A percentile compares a stretch with the other conserved stretches of the same genome.
These are phyloP conservation scores for Toxotes chatareus DNA, from an alignment of 2,113 vertebrate species.

Conservation along the genomic window DNA sequence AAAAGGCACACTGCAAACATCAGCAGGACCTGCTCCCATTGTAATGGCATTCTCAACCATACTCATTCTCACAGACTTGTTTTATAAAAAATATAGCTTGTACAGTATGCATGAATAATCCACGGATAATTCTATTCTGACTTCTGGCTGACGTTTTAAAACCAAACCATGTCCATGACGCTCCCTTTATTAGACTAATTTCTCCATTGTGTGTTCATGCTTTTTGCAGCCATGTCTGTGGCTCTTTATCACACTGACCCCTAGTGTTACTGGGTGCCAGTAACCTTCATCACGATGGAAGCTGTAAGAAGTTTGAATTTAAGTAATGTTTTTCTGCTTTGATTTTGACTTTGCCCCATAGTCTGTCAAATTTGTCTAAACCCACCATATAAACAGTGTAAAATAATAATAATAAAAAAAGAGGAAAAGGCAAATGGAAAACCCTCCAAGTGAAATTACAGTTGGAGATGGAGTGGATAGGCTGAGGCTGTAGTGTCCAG, in stretches of 20 bases:
- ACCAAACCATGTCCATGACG: neutral
- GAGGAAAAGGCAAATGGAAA: neutral
- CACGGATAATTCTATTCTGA: too few species aligned
- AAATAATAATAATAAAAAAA: neutral
- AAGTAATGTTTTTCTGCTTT: neutral
- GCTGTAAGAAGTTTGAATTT: slow-evolving; percentile 6
- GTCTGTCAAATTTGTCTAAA: neutral
- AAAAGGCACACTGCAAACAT: neutral
- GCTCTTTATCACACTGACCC: slow-evolving; percentile 19
- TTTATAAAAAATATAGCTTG: neutral
- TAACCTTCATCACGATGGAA: slow-evolving; percentile 20
- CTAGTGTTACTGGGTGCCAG: slow-evolving; percentile 16
- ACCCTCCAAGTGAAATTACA: neutral
- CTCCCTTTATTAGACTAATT: neutral
- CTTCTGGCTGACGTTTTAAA: neutral
- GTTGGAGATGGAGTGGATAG: neutral
- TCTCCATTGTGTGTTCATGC: slow-evolving; percentile 16
- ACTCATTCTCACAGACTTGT: neutral
- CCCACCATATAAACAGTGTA: neutral
- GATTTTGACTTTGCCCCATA: neutral
- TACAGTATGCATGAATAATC: neutral
- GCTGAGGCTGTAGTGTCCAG: neutral
- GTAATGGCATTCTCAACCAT: neutral
- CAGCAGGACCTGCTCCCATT: neutral
- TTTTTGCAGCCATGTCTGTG: slow-evolving; percentile 13